phyloP scores from a whole-genome alignment of 2,888 invertebrate genomes.

The Amphipyra tragopoginis region DNA sequence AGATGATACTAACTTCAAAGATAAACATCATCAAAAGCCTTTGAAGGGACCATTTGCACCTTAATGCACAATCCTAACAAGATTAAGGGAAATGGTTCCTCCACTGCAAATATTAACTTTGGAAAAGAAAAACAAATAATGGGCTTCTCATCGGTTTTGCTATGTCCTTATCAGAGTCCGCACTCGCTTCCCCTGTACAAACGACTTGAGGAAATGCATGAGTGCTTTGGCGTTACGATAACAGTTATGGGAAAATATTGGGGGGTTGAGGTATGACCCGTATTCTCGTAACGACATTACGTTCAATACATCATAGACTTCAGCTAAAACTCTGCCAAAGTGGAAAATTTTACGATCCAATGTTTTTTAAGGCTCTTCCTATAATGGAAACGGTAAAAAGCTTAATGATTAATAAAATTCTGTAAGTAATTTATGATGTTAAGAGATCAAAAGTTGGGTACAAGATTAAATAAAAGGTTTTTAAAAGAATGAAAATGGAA shows the following conservation, averaged over 20 bases:
- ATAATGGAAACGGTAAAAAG: conserved; percentile 23
- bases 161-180: conserved; percentile 41
- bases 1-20: conserved; percentile 20
- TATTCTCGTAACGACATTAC: conserved; percentile 15
- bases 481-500: too few species aligned
- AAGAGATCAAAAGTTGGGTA: conserved; percentile 5
- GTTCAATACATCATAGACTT: conserved; percentile 18
- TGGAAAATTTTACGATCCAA: conserved; percentile 24
- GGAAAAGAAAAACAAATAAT: conserved; percentile 50
- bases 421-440: conserved; percentile 18
- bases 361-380: conserved; percentile 19
- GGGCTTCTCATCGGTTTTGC: conserved; percentile 18
- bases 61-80: conserved; percentile 41
- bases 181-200: conserved; percentile 45
- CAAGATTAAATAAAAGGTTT: conserved; percentile 1
- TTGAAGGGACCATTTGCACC: conserved; percentile 35
- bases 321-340: conserved; percentile 26
- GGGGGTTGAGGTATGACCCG: conserved; percentile 22
- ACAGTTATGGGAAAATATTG: conserved; percentile 32
- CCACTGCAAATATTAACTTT: conserved; percentile 34
- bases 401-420: conserved; percentile 34
- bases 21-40: conserved; percentile 40
- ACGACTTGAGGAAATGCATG: conserved; percentile 36
- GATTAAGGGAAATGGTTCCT: conserved; percentile 21
- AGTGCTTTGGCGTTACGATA: conserved; percentile 40